Base-by-base conservation (phyloP, 1,140 invertebrate species). In the Drosophila tropicalis region DNA sequence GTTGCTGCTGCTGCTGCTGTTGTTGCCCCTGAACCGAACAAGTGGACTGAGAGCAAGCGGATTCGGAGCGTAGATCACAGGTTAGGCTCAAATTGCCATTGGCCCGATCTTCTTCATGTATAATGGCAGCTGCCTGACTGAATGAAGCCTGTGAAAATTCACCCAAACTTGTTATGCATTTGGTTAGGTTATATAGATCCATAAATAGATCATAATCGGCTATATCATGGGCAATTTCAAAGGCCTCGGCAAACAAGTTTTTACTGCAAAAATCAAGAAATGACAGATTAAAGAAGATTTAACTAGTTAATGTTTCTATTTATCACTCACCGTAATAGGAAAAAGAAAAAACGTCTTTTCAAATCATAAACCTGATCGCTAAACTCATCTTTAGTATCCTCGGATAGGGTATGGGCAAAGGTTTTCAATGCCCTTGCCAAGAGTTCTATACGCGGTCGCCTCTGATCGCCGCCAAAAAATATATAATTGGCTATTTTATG, bases 201-300 rank as follows among this genome's bases (percentile, higher is more conserved):
- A 96, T 95, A 81, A 97, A 97, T 40, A 97, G 93, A 92, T 97
- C 96, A 83, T 96, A 95, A 89, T 96, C 95, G 34, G 94, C 94
- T 62, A 98, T 93, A 91, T 98, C 97, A 77, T 97, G 96, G 13
- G 96, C 97, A 56, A 98, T 92, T 67, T 96, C 94, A 83, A 97
- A 96, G 9, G 97, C 97, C 87, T 97, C 97, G 84, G 97, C 96
- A 91, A 96, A 95, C 57, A 96, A 93, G 64, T 95, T 94, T 86
- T 96, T 95, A 70, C 97, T 97, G 85, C 1, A 76, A 74, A 57
- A 32, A 19, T 4, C 25, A 61, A 47, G 55, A 22, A 44, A 12
- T 25, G 22, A 1, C 5, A 29, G 5, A 17, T 44, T n/a, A 57
- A 25, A 13, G 1, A 1, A 7, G 13, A 40, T 36, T 5, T n/a